Conservation (phyloP, 1,140 invertebrate species). For the Samia ricini region DNA sequence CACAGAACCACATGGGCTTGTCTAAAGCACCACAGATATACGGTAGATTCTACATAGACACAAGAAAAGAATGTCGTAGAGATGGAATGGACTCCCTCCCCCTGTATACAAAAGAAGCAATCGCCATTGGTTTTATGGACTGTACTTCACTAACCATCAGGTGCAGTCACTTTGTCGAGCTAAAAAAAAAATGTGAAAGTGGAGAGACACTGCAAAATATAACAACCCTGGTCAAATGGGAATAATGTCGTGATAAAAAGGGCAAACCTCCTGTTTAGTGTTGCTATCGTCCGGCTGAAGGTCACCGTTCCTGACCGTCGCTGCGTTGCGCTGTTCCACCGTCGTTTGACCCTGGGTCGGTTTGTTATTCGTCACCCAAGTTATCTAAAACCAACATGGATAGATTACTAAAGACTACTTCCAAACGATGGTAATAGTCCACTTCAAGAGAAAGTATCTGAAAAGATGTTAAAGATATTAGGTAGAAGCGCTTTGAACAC, state of each 20-base stretch:
- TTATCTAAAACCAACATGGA: slow-evolving; percentile 41
- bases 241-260: slow-evolving; percentile 1
- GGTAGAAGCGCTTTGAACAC: neutral
- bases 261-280: slow-evolving; percentile 1
- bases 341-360: slow-evolving; percentile 30
- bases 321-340: slow-evolving; percentile 11
- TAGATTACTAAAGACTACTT: neutral
- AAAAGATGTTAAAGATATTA: neutral
- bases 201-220: neutral
- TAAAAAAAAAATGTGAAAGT: neutral
- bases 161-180: too few species aligned
- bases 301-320: neutral
- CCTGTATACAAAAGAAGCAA: too few species aligned
- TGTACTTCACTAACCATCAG: too few species aligned
- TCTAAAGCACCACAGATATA: too few species aligned
- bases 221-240: too few species aligned
- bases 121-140: too few species aligned
- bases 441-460: neutral
- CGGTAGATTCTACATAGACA: too few species aligned
- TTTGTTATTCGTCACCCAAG: slow-evolving; percentile 42
- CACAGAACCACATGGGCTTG: too few species aligned
- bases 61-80: too few species aligned
- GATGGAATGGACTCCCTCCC: too few species aligned
- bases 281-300: neutral
- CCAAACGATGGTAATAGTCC: neutral